Conservation (phyloP, 2,113 vertebrate genomes). For the Onychorhynchus coronatus region DNA sequence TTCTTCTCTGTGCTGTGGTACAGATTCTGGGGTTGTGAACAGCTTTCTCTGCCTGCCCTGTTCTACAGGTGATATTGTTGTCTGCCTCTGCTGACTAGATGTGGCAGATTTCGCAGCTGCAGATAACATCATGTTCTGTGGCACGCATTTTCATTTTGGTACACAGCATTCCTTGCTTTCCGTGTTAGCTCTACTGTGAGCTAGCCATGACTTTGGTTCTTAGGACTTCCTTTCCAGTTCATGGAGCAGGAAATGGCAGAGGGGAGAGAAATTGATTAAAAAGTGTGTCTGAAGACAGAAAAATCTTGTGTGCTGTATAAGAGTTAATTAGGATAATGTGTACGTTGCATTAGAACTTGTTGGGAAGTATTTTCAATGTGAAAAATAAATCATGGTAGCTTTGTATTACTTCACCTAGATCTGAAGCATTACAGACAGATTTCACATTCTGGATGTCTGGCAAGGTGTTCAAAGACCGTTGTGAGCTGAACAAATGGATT, state of each 20-base stretch:
- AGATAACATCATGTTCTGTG: neutral
- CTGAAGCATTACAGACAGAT: neutral
- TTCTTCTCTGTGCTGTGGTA: neutral
- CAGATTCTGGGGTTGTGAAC: neutral
- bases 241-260: neutral
- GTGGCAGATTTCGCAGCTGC: neutral
- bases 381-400: neutral
- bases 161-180: neutral
- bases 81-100: neutral
- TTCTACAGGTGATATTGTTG: neutral
- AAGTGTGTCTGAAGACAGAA: neutral
- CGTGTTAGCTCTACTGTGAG: neutral
- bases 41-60: neutral
- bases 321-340: neutral
- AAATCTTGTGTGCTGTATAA: neutral
- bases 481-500: neutral
- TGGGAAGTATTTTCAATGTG: neutral
- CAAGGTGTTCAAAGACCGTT: neutral
- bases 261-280: neutral
- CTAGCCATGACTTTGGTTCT: neutral
- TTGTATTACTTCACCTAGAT: neutral
- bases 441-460: neutral
- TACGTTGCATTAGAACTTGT: neutral
- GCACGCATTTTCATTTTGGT: neutral
- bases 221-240: neutral